Base-by-base conservation (phyloP, 2,797 vertebrate genomes). In the Pangasius sanitwongsei region DNA sequence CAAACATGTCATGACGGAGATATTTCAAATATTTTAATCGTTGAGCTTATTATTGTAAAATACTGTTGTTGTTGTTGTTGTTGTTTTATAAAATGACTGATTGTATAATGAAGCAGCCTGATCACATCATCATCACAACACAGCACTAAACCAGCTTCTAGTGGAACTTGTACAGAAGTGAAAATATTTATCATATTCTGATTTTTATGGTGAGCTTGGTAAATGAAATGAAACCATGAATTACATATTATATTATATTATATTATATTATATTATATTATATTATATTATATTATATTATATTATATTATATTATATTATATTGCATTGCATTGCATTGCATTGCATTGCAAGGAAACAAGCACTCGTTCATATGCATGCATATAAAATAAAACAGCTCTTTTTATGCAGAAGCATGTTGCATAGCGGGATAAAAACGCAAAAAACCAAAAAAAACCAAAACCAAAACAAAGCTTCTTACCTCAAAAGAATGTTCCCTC, bases 401-500 rank as follows among this genome's bases (percentile, higher is more conserved):
- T 31, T 69, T n/a, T 78, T 37, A 57, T 84, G 61, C 61, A 50
- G 44, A 85, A 69, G 65, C 16, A 34, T 69, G 65, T 53, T 53
- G 83, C 83, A 34, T 6, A 70, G 83, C 16, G 2, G 55, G 23
- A 28, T 72, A 25, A 72, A 63, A 41, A 63, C 25, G 23, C 1
- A 41, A 28, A 37, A 34, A 48, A 18, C 25, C 11, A 57, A n/a
- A 59, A 74, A 55, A 50, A 34, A 8, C 16, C 25, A 59, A 7
- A 57, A 65, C 20, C 3, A 69, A 86, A 89, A 84, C 65, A 88
- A 78, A 77, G 83, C 83, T 67, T 85, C 92, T 89, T 93, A 94
- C 93, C 93, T 93, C 89, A 87, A 65, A 41, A 89, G 89, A 89
- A 91, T 72, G 41, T 67, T 88, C 77, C 82, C 88, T 84, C 84